Evolutionary conservation across 2,888 invertebrate species (phyloP).

Genomic region (Didymodactylos carnosus): DNA sequence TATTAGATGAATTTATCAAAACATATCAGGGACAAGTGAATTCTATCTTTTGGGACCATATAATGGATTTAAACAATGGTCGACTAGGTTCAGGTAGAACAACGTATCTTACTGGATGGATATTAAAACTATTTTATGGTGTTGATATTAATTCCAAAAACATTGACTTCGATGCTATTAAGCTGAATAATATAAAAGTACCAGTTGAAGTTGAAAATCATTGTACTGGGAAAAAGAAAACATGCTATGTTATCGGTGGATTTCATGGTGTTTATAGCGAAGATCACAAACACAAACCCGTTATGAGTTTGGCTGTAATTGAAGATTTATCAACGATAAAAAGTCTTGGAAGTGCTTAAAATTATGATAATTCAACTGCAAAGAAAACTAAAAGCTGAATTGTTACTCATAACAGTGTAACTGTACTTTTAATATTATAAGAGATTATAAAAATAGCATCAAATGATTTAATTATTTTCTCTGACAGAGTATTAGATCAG

Average conservation of each 20-base stretch:
- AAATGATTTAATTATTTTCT: no score
- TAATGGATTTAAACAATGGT: not conserved
- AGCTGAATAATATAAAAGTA: not conserved
- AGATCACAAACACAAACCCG: not conserved
- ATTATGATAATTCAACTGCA: no score
- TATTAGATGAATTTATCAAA: slow-evolving; percentile 5
- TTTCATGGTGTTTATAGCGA: not conserved
- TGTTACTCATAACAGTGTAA: no score
- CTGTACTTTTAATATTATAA: no score
- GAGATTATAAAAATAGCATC: no score
- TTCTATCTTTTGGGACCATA: slow-evolving; percentile 3
- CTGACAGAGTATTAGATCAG: no score
- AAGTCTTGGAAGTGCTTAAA: not conserved
- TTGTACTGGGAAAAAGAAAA: not conserved
- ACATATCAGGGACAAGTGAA: slow-evolving; percentile 1
- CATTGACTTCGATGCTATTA: not conserved
- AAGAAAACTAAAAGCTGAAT: no score
- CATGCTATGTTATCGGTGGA: not conserved
- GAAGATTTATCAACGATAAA: not conserved
- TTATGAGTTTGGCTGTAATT: not conserved
- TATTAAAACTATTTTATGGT: not conserved
- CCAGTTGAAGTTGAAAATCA: not conserved
- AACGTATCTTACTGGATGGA: not conserved
- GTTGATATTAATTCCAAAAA: not conserved
- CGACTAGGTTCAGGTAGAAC: not conserved